Evolutionary conservation across 2,113 vertebrate genomes (phyloP).

Genomic region (Sardina pilchardus): DNA sequence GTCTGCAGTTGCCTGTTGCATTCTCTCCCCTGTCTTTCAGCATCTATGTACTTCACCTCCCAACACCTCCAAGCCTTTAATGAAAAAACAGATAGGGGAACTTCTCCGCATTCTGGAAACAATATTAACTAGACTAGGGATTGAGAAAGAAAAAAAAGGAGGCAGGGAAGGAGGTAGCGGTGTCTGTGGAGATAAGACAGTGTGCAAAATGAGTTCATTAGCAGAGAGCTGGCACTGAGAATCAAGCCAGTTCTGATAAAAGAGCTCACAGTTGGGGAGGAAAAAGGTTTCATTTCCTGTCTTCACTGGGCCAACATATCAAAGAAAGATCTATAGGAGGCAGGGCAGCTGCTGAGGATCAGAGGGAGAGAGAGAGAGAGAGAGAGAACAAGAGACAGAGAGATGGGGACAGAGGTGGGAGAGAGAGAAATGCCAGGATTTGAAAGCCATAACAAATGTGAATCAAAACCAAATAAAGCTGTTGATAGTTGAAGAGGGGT

Average conservation of each 20-base stretch:
- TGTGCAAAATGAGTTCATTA: constrained; percentile 61
- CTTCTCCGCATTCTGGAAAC: constrained; percentile 41
- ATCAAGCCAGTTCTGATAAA: constrained; percentile 53
- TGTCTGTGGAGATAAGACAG: constrained; percentile 54
- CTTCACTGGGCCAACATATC: constrained; percentile 50
- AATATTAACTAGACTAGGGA: constrained; percentile 42
- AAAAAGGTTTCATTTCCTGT: constrained; percentile 58
- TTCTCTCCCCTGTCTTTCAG: background rate
- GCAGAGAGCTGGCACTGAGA: constrained; percentile 46
- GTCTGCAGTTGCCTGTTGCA: background rate
- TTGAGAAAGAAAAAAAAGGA: constrained; percentile 28
- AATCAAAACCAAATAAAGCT: constrained; percentile 38
- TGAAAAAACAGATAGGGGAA: constrained; percentile 38
- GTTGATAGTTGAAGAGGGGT: constrained; percentile 35
- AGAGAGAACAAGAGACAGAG: constrained; percentile 36
- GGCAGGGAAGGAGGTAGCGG: background rate
- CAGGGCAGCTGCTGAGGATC: constrained; percentile 25
- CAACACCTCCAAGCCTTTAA: constrained; percentile 22
- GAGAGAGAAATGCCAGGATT: constrained; percentile 63
- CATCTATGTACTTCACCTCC: background rate
- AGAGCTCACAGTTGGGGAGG: constrained; percentile 35
- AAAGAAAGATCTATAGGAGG: constrained; percentile 44
- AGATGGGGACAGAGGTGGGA: constrained; percentile 33
- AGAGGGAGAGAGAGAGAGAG: constrained; percentile 53
- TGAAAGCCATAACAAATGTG: constrained; percentile 40